These are phyloP conservation scores for Etheostoma perlongum DNA, from an alignment of 2,797 vertebrate species.

Conservation along the genomic window DNA sequence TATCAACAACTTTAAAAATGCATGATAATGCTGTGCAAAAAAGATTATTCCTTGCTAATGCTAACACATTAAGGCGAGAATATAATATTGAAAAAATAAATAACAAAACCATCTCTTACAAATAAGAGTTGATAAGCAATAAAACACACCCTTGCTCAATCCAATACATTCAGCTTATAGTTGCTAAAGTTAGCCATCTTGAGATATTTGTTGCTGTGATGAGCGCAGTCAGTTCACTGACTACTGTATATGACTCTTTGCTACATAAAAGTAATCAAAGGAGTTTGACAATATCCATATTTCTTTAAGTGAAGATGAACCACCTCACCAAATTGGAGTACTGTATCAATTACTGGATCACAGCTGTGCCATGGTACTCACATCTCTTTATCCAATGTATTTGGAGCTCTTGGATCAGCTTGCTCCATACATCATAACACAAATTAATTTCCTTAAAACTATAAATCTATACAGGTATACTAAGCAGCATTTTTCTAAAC, in stretches of 20 bases:
- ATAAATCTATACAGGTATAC: neutral
- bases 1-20: neutral
- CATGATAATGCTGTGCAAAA: neutral
- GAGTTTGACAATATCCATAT: neutral
- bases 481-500: too few species aligned
- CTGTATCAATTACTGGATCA: too few species aligned
- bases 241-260: neutral
- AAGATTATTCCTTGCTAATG: neutral
- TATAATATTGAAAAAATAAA: neutral
- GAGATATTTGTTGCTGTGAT: neutral
- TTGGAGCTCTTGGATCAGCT: neutral
- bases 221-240: neutral
- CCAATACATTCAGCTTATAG: neutral
- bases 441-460: neutral
- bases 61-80: too few species aligned
- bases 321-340: too few species aligned
- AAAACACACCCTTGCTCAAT: neutral
- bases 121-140: neutral
- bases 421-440: neutral
- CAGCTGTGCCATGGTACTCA: too few species aligned
- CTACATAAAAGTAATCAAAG: neutral
- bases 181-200: neutral
- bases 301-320: neutral
- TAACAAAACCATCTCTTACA: too few species aligned
- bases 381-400: neutral